Evolutionary conservation across 2,888 invertebrate species (phyloP).

Genomic region (Coleophora flavipennella): DNA sequence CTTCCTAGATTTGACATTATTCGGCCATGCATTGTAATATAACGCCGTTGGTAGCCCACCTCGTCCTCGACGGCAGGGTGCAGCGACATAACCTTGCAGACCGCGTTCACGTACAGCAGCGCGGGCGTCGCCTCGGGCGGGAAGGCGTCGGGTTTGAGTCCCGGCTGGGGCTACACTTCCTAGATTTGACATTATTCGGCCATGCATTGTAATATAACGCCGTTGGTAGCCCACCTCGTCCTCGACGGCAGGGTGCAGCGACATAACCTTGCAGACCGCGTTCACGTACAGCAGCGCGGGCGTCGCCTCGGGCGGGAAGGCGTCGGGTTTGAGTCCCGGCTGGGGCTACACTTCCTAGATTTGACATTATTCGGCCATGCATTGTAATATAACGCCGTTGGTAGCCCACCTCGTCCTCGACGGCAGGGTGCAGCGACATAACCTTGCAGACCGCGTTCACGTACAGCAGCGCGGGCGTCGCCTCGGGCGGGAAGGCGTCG

Average conservation of each 20-base stretch:
- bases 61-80: conserved; percentile 77
- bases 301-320: conserved; percentile 55
- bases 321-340: conserved; percentile 54
- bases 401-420: too few species aligned
- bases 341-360: conserved; percentile 29
- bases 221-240: too few species aligned
- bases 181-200: conserved; percentile 31
- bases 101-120: conserved; percentile 88
- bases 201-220: too few species aligned
- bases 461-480: conserved; percentile 89
- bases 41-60: conserved; percentile 30
- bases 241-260: too few species aligned
- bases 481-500: conserved; percentile 33
- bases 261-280: too few species aligned
- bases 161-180: conserved; percentile 39
- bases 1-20: too few species aligned
- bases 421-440: too few species aligned
- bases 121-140: conserved; percentile 77
- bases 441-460: too few species aligned
- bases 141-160: conserved; percentile 49
- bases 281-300: conserved; percentile 93
- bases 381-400: too few species aligned
- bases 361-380: conserved; percentile 40
- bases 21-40: too few species aligned
- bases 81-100: conserved; percentile 85